These are phyloP conservation scores for Scopus umbretta DNA, from an alignment of 2,113 vertebrate genomes.

Conservation along the genomic window DNA sequence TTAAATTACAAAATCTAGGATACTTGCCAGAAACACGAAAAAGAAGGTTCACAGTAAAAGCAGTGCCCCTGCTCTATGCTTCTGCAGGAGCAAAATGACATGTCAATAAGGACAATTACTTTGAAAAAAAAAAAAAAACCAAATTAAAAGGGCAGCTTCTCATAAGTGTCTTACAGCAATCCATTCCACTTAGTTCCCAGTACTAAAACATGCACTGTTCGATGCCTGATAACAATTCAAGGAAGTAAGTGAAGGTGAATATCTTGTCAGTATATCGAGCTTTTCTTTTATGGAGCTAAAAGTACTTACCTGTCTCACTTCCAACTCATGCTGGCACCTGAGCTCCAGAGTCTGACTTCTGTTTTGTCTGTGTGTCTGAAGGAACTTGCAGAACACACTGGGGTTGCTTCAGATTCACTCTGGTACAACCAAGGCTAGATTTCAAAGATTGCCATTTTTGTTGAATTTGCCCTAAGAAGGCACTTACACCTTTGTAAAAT, in stretches of 20 bases:
- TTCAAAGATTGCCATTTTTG: neutral
- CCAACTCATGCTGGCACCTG: neutral
- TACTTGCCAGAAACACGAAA: conserved; percentile 15
- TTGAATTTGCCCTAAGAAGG: neutral
- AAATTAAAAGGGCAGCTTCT: neutral
- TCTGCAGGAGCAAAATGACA: neutral
- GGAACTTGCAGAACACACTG: neutral
- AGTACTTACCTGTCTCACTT: neutral
- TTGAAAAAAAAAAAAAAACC: neutral
- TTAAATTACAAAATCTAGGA: conserved; percentile 34
- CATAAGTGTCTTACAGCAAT: neutral
- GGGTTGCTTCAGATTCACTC: neutral
- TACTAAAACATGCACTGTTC: neutral
- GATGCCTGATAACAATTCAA: neutral
- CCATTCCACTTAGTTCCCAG: neutral
- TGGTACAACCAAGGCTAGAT: neutral
- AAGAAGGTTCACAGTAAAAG: neutral
- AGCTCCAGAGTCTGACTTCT: neutral
- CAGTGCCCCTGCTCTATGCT: neutral
- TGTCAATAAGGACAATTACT: neutral
- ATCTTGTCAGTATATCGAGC: neutral
- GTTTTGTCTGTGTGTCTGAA: neutral
- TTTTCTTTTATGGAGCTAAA: neutral
- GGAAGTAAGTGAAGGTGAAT: neutral
- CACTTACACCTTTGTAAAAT: neutral